phyloP scores from a whole-genome alignment of 2,113 vertebrate genomes.

The Tetraodon nigroviridis region DNA sequence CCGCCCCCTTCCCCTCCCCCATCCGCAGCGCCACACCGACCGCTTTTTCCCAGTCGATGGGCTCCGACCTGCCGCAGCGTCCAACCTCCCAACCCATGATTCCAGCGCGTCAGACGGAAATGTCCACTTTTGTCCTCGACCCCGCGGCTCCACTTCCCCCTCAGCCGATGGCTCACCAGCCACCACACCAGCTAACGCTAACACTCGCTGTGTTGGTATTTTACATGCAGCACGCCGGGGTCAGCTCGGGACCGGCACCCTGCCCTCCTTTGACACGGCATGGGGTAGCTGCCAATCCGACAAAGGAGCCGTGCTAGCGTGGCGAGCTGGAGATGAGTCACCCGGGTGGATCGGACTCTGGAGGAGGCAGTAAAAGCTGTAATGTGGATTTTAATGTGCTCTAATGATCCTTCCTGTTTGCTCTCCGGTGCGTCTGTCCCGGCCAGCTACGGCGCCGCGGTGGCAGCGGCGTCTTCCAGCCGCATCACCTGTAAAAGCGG shows the following conservation, averaged over 20 bases:
- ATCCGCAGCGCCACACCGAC: constrained; percentile 9
- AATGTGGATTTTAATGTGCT: constrained; percentile 75
- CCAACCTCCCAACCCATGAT: no score
- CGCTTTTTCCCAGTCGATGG: no score
- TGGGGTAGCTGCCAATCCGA: constrained; percentile 32
- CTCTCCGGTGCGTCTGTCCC: constrained; percentile 23
- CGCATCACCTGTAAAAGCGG: constrained; percentile 55
- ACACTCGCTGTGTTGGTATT: neutral
- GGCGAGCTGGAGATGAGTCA: constrained; percentile 55
- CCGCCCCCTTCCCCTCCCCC: constrained; percentile 75
- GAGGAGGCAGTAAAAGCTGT: constrained; percentile 56
- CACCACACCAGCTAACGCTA: no score
- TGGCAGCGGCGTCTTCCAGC: constrained; percentile 9
- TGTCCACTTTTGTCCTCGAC: neutral
- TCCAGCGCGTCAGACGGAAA: constrained; percentile 34
- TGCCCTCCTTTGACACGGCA: constrained; percentile 23
- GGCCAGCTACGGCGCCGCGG: neutral
- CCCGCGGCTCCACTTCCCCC: no score
- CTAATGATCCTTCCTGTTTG: constrained; percentile 61
- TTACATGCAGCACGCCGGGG: constrained; percentile 22
- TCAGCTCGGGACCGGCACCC: constrained; percentile 31
- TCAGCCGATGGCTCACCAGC: no score
- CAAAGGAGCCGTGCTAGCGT: no score
- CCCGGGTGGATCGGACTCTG: constrained; percentile 43
- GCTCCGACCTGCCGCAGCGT: neutral